phyloP scores from a whole-genome alignment of 2,888 invertebrate species.

The Agrotis exclamationis region DNA sequence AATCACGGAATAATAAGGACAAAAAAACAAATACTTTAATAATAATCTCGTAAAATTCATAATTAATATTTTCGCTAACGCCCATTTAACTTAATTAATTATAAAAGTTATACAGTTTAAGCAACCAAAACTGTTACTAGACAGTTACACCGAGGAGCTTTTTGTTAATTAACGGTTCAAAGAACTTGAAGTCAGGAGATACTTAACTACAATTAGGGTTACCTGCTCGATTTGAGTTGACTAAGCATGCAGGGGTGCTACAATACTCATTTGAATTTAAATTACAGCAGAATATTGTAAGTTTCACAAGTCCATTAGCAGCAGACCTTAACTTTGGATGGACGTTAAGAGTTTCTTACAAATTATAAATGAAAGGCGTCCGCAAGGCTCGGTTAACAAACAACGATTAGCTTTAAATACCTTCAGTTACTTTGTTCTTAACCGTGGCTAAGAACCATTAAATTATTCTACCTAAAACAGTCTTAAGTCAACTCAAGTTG shows the following conservation, averaged over 20 bases:
- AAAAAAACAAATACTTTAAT: slow-evolving; percentile 27
- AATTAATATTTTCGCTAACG: slow-evolving; percentile 41
- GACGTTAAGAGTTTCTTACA: slow-evolving; percentile 42
- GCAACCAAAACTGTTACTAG: slow-evolving; percentile 23
- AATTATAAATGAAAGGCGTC: slow-evolving; percentile 44
- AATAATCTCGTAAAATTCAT: neutral
- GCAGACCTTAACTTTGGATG: slow-evolving; percentile 38
- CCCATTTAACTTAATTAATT: slow-evolving; percentile 38
- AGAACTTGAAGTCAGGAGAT: slow-evolving; percentile 43
- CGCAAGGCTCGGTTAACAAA: slow-evolving; percentile 28
- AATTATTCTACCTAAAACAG: slow-evolving; percentile 13
- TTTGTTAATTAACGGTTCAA: slow-evolving; percentile 60
- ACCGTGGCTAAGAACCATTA: slow-evolving; percentile 25
- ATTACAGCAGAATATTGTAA: slow-evolving; percentile 36
- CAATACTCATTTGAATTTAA: slow-evolving; percentile 44
- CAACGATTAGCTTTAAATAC: slow-evolving; percentile 45
- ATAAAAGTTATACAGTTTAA: slow-evolving; percentile 27
- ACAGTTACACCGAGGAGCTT: slow-evolving; percentile 32
- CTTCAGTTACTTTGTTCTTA: slow-evolving; percentile 21
- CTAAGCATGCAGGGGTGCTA: slow-evolving; percentile 43
- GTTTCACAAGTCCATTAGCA: slow-evolving; percentile 39
- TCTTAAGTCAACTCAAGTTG: slow-evolving; percentile 9
- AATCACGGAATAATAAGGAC: slow-evolving; percentile 50
- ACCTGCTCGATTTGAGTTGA: slow-evolving; percentile 35
- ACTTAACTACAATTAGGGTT: slow-evolving; percentile 49